Evolutionary conservation across 2,797 vertebrate genomes (phyloP), one percentile per base, ranked within the genome.

Genomic region (Tangara arthus): DNA sequence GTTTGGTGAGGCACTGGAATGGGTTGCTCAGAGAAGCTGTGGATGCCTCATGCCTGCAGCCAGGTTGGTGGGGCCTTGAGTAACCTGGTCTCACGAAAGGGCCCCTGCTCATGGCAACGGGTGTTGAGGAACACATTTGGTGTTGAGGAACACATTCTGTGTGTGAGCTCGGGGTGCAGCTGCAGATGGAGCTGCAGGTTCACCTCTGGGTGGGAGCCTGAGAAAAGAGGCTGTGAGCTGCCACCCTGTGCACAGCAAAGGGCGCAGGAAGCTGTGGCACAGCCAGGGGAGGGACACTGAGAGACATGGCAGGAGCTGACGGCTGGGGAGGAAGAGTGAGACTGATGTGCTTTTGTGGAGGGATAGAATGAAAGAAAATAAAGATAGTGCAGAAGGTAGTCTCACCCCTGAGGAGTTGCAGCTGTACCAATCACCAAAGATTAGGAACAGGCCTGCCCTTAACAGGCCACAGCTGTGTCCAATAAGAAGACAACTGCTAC

Each of bases 311-410:
- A 41, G 39, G 39, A 69, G 8, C 24, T 2, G 1, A 27, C 27
- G 56, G 22, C 57, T 52, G 8, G 4, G 55, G 32, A 70, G 17
- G 11, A 70, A 1, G 0, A 52, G 18, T 0, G 1, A n/a, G 12
- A 19, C 23, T 34, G 55, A 3, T 1, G 1, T 1, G 0, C 18
- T 28, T 50, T 10, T 50, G 15, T 50, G 27, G 10, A 2, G 49
- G 27, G 49, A 50, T 7, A 50, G 49, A 50, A 50, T 50, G 27
- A 5, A 28, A 50, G 49, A 50, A 50, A 50, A 28, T 18, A 28
- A 27, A 49, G 47, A 50, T 11, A 4, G 49, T 52, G 11, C 49
- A 52, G 49, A 30, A 52, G 16, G 17, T 2, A 28, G 6, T 50
- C 49, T 18, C 49, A 28, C 27, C 2, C 16, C 50, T 52, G 27